A percentile compares a stretch with the other conserved stretches of the same genome.
Conservation (phyloP, 2,888 invertebrate genomes). For the Pogonocherus hispidulus region DNA sequence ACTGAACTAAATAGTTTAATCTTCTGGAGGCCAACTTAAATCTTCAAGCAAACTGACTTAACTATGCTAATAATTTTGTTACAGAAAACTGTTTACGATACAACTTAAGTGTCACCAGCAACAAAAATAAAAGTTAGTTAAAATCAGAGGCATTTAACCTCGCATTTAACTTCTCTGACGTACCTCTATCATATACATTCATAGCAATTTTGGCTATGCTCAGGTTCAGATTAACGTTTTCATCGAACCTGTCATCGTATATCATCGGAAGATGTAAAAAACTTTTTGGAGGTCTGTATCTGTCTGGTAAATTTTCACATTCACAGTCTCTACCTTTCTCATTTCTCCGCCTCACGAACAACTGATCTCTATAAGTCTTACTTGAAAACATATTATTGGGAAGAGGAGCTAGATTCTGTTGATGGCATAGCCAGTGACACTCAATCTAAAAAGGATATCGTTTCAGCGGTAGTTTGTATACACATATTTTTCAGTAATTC, state of each 20-base stretch:
- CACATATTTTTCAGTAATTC: too few species aligned
- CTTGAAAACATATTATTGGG: constrained; percentile 46
- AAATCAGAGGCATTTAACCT: too few species aligned
- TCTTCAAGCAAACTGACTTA: too few species aligned
- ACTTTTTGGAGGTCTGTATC: constrained; percentile 68
- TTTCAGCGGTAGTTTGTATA: not conserved
- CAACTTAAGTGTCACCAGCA: too few species aligned
- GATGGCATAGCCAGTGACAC: constrained; percentile 55
- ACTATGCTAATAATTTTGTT: too few species aligned
- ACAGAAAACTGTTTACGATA: too few species aligned
- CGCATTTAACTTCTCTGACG: too few species aligned
- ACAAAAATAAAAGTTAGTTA: too few species aligned
- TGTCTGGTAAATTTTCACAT: constrained; percentile 47
- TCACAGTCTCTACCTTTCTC: constrained; percentile 48
- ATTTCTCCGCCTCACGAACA: constrained; percentile 42
- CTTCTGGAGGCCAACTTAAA: too few species aligned
- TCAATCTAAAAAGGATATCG: constrained; percentile 49
- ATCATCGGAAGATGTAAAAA: constrained; percentile 71
- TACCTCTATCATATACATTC: constrained; percentile 91
- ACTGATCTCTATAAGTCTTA: constrained; percentile 37
- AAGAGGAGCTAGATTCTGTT: constrained; percentile 41
- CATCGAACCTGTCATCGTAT: constrained; percentile 81
- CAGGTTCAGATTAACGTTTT: constrained; percentile 80
- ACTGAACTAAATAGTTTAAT: too few species aligned
- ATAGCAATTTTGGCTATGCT: constrained; percentile 94